Evolutionary conservation across 2,113 vertebrate genomes (phyloP), one percentile per base, ranked within the genome.

Genomic region (Mellivora capensis): DNA sequence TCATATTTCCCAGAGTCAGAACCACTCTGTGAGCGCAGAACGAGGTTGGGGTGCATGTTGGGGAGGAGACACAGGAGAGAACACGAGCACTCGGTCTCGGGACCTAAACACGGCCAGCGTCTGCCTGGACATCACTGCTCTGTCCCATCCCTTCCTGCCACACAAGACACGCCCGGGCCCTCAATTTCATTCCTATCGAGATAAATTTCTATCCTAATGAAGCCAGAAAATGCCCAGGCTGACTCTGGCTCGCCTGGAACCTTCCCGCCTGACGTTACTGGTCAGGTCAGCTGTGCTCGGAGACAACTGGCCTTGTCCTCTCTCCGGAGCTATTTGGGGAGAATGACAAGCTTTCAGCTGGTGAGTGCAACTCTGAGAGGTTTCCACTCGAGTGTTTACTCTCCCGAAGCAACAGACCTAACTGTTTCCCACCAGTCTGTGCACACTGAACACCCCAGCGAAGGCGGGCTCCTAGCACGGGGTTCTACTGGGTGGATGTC

Each of bases 21-120:
- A 2, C 31, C 42, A 17, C 21, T 0, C 44, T 0, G 57, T 0
- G 64, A 34, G 42, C 27, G 3, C 2, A 57, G n/a, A 10, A 9
- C 1, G 15, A 2, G 72, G 10, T 52, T 52, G 15, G 37, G 4
- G 10, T 2, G 21, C 7, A 3, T 0, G 1, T 0, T 0, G 14
- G 44, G 44, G 15, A 37, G 10, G 71, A 57, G n/a, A 37, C 27
- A 15, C 0, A 0, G 31, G 14, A 0, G 25, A 9, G 6, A 37
- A 3, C 3, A 25, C 0, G 3, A 8, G 6, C 0, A 0, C 2
- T 0, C 29, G 0, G 31, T 1, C 14, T 23, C 6, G 2, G 5
- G 77, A 54, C n/a, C 86, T 13, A 0, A 3, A 31, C 0, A 1
- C 0, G 0, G n/a, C 86, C 0, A 2, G 54, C 10, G 4, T 0